Conservation (phyloP, 2,888 invertebrate species). For the Lycocerus yunnanus region DNA sequence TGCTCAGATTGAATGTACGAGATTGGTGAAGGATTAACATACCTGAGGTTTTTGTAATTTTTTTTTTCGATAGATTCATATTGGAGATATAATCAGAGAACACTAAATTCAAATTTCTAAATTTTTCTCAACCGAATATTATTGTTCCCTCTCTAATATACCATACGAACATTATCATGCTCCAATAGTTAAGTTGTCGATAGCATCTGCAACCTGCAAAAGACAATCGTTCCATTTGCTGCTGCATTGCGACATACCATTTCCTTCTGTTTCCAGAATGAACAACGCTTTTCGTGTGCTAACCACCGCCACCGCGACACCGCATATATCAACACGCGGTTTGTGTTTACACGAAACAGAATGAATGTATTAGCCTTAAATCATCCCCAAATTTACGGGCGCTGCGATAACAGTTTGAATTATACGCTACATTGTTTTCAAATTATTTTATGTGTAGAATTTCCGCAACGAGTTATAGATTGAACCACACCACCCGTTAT, state of each 20-base stretch:
- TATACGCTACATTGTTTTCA: slow-evolving; percentile 53
- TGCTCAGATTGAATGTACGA: too few relatives aligned
- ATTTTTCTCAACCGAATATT: background rate
- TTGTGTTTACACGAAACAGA: slow-evolving; percentile 46
- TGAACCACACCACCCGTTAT: slow-evolving; percentile 23
- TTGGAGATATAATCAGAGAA: too few relatives aligned
- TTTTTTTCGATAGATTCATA: too few relatives aligned
- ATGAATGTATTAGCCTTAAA: slow-evolving; percentile 49
- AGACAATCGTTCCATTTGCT: slow-evolving; percentile 16
- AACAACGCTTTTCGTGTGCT: slow-evolving; percentile 32
- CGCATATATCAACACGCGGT: slow-evolving; percentile 37
- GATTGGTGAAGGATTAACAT: too few relatives aligned
- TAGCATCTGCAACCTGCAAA: slow-evolving; percentile 37
- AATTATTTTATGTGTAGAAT: slow-evolving; percentile 47
- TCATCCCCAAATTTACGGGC: slow-evolving; percentile 49
- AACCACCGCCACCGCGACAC: slow-evolving; percentile 27
- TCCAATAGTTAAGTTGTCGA: slow-evolving; percentile 37
- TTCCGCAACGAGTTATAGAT: slow-evolving; percentile 33
- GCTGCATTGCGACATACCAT: slow-evolving; percentile 27
- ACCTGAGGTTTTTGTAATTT: too few relatives aligned
- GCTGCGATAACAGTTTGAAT: slow-evolving; percentile 50
- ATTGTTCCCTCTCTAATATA: background rate
- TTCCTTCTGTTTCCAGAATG: slow-evolving; percentile 16
- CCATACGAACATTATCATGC: background rate
- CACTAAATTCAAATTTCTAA: too few relatives aligned